These are phyloP conservation scores for Mimachlamys varia DNA, from an alignment of 2,888 invertebrate genomes.

Conservation along the genomic window DNA sequence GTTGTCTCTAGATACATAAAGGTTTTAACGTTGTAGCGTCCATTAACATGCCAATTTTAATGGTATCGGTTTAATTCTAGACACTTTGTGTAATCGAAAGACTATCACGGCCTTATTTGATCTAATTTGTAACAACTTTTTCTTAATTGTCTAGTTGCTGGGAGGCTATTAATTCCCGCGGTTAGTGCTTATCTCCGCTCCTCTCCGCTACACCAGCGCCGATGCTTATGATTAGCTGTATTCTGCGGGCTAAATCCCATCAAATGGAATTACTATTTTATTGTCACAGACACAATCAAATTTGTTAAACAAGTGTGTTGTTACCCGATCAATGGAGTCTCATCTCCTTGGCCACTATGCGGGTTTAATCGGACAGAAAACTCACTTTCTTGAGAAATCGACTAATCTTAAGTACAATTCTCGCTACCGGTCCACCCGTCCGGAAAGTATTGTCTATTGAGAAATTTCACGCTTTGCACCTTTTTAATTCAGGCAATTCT, in stretches of 20 bases:
- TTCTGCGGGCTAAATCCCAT: conserved; percentile 36
- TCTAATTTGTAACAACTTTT: conserved; percentile 36
- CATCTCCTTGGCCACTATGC: conserved; percentile 16
- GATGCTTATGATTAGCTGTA: conserved; percentile 26
- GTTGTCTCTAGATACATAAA: background rate
- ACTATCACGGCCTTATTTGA: conserved; percentile 18
- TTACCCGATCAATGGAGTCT: conserved; percentile 42
- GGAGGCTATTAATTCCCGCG: conserved; percentile 8
- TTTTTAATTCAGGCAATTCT: conserved; percentile 34
- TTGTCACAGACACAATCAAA: conserved; percentile 47
- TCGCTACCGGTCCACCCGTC: conserved; percentile 12
- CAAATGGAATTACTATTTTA: conserved; percentile 34
- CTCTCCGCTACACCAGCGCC: conserved; percentile 6
- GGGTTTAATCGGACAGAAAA: conserved; percentile 30
- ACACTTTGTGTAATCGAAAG: conserved; percentile 34
- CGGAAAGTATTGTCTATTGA: conserved; percentile 32
- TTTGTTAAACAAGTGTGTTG: conserved; percentile 50
- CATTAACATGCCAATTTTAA: conserved; percentile 19
- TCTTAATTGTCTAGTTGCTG: conserved; percentile 34
- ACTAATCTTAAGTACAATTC: conserved; percentile 18
- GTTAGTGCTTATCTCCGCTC: background rate
- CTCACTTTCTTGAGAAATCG: conserved; percentile 36
- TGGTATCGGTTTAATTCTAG: background rate
- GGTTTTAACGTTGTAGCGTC: background rate
- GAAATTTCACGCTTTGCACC: conserved; percentile 30